Percentiles rank a stretch among this genome's conserved stretches.
These are phyloP conservation scores for Diorhabda sublineata DNA, from an alignment of 1,140 invertebrate genomes.

Conservation along the genomic window DNA sequence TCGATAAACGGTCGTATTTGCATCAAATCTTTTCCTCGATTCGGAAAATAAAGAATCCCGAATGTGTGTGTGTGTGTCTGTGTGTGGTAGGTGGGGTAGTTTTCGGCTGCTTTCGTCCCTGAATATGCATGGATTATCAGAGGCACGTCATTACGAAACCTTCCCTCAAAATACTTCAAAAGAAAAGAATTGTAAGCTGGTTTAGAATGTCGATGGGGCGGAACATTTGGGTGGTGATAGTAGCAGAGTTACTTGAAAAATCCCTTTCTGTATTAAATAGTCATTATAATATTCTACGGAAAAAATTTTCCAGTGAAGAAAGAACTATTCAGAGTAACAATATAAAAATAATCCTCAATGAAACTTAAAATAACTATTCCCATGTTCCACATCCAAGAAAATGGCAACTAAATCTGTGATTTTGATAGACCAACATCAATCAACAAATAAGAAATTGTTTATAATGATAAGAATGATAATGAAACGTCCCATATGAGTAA, in stretches of 20 bases:
- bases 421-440: too few species aligned
- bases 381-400: too few species aligned
- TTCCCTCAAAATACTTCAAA: conserved; percentile 29
- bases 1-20: conserved; percentile 15
- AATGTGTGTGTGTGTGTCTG: conserved; percentile 15
- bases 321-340: too few species aligned
- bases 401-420: too few species aligned
- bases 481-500: too few species aligned
- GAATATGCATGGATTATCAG: conserved; percentile 29
- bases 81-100: conserved; percentile 18
- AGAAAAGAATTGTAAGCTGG: conserved; percentile 23
- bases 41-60: conserved; percentile 27
- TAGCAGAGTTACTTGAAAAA: conserved; percentile 1
- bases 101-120: conserved; percentile 9
- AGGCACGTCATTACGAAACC: conserved; percentile 25
- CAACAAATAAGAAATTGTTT: too few species aligned
- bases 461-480: too few species aligned
- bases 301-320: too few species aligned
- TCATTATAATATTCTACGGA: too few species aligned
- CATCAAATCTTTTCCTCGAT: conserved; percentile 29
- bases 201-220: conserved; percentile 9
- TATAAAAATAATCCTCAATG: too few species aligned
- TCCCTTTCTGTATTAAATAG: neutral
- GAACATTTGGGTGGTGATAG: neutral
- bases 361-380: too few species aligned